phyloP scores from a whole-genome alignment of 2,888 invertebrate species.

The Augiades crinisus region DNA sequence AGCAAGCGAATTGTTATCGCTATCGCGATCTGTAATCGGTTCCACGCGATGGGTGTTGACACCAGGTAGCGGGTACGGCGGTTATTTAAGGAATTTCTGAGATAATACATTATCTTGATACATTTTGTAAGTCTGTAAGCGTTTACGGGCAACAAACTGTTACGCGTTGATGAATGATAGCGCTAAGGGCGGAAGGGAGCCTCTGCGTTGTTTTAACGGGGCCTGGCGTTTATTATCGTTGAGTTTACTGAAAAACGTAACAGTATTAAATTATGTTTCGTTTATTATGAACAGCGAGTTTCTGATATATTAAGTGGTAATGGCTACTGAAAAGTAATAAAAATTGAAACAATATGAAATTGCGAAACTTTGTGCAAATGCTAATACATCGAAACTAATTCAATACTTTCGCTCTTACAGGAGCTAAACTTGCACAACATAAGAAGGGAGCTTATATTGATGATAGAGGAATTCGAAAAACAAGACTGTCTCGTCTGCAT shows the following conservation, averaged over 20 bases:
- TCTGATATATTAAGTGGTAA: no score
- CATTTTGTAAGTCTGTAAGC: conserved; percentile 19
- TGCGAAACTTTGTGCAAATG: no score
- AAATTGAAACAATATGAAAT: no score
- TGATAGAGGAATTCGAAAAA: conserved; percentile 40
- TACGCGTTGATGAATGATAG: conserved; percentile 15
- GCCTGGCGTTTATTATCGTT: background rate
- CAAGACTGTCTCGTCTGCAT: conserved; percentile 40
- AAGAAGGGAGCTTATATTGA: conserved; percentile 38
- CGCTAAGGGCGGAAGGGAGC: background rate
- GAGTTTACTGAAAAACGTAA: no score
- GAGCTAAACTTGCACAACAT: conserved; percentile 44
- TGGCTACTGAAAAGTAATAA: no score
- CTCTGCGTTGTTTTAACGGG: background rate
- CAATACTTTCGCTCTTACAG: conserved; percentile 35
- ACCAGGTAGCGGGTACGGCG: conserved; percentile 19
- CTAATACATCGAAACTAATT: background rate
- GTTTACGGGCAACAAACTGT: conserved; percentile 13
- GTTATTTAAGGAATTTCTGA: conserved; percentile 22
- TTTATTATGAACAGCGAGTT: no score
- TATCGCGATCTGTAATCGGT: conserved; percentile 28
- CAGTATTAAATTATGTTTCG: no score
- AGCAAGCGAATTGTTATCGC: conserved; percentile 26
- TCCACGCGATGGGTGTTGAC: conserved; percentile 25
- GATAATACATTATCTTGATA: conserved; percentile 21